phyloP scores from a whole-genome alignment of 2,888 invertebrate genomes.

The Thera obeliscata region DNA sequence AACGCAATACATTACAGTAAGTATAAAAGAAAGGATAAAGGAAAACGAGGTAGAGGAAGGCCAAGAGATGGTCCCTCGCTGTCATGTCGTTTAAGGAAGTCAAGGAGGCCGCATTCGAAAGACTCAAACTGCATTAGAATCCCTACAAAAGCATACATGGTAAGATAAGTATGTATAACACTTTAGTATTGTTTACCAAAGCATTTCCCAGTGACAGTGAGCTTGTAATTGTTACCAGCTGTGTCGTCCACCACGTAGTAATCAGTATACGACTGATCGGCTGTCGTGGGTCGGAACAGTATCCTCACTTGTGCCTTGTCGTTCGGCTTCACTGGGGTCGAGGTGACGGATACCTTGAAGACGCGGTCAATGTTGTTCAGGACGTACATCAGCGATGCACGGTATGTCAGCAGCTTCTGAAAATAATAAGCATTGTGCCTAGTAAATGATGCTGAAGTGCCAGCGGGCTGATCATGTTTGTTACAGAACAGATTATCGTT shows the following conservation, averaged over 20 bases:
- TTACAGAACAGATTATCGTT: no score
- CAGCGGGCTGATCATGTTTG: no score
- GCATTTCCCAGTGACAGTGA: constrained; percentile 71
- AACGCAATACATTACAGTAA: no score
- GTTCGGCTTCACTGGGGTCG: constrained; percentile 58
- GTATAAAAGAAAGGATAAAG: no score
- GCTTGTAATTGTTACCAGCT: constrained; percentile 59
- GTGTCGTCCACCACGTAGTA: constrained; percentile 73
- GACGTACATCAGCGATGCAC: constrained; percentile 66
- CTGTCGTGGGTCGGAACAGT: constrained; percentile 64
- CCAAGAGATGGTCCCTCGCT: no score
- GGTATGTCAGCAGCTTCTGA: constrained; percentile 63
- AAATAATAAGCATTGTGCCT: constrained; percentile 35
- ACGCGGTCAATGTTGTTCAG: constrained; percentile 71
- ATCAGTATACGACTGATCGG: constrained; percentile 72
- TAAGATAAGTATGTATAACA: no score
- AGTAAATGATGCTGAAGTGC: no score
- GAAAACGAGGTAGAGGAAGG: no score
- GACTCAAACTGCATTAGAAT: no score
- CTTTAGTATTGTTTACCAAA: constrained; percentile 57
- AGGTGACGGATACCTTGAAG: constrained; percentile 64
- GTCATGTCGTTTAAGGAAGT: no score
- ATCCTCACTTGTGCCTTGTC: constrained; percentile 60
- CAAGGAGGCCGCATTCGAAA: no score
- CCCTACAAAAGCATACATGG: no score